Percentiles rank a stretch among this genome's conserved stretches.
Evolutionary conservation across 2,888 invertebrate genomes (phyloP).

Genomic region (Microctonus aethiopoides): DNA sequence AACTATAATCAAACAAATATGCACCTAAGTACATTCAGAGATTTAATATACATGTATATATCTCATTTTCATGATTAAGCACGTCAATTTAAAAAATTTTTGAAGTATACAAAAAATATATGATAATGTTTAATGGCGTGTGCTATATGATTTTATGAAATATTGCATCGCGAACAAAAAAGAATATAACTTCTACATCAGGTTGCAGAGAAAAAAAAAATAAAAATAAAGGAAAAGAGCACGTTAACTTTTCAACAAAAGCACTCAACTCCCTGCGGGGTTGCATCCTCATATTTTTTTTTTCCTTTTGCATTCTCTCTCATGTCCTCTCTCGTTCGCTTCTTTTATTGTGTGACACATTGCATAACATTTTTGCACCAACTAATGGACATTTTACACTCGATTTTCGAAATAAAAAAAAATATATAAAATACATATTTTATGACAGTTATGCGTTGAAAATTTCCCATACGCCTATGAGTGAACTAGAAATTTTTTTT

Average conservation of each 20-base stretch:
- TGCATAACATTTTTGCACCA: conserved; percentile 26
- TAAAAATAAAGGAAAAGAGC: conserved; percentile 1
- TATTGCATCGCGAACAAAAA: neutral
- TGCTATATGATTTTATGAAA: neutral
- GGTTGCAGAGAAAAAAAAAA: neutral
- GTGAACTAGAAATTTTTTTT: neutral
- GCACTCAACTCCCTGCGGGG: conserved; percentile 30
- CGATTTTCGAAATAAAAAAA: conserved; percentile 29
- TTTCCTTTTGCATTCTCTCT: neutral
- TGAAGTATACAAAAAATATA: neutral
- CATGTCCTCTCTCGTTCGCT: neutral
- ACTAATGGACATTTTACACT: conserved; percentile 36
- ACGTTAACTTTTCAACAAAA: conserved; percentile 31
- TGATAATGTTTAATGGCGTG: neutral
- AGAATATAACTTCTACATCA: neutral
- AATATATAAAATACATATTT: conserved; percentile 23
- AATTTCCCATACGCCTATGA: neutral
- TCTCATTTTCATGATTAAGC: neutral
- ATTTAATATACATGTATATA: neutral
- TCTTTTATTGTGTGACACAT: conserved; percentile 17
- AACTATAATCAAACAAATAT: neutral
- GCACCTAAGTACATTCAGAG: neutral
- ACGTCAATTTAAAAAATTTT: neutral
- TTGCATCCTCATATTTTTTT: neutral
- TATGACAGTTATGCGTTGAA: neutral